phyloP scores from a whole-genome alignment of 2,888 invertebrate genomes.

The Venustoraphidia nigricollis region DNA sequence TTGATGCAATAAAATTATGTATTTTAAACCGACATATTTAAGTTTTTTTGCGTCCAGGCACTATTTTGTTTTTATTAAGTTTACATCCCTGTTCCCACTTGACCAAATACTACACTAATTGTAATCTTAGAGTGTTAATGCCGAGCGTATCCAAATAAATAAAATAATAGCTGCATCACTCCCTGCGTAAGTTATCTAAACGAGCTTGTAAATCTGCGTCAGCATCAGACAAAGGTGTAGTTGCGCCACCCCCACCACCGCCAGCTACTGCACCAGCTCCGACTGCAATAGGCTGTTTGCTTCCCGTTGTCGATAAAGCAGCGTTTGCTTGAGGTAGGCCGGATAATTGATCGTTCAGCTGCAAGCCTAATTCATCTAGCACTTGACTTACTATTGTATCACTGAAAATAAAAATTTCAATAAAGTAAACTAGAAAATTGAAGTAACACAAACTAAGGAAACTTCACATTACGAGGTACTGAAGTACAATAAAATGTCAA shows the following conservation, averaged over 20 bases:
- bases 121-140: too few species aligned
- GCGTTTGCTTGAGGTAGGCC: constrained; percentile 63
- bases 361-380: constrained; percentile 91
- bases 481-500: too few species aligned
- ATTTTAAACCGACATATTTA: too few species aligned
- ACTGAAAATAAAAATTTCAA: constrained; percentile 31
- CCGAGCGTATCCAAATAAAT: background rate
- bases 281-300: constrained; percentile 46
- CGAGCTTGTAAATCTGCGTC: constrained; percentile 96
- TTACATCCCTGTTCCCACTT: too few species aligned
- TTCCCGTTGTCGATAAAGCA: constrained; percentile 35
- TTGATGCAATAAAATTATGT: too few species aligned
- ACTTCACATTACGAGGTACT: too few species aligned
- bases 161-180: constrained; percentile 31
- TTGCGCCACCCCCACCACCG: constrained; percentile 30
- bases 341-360: constrained; percentile 82
- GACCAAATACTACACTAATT: too few species aligned
- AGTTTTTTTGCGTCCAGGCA: too few species aligned
- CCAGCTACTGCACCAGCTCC: constrained; percentile 27
- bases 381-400: constrained; percentile 93
- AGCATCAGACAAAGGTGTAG: constrained; percentile 52
- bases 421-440: background rate
- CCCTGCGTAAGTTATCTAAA: constrained; percentile 83
- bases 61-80: too few species aligned
- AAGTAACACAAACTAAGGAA: too few species aligned